phyloP scores from a whole-genome alignment of 2,113 vertebrate genomes.

The Hippocampus mohnikei region DNA sequence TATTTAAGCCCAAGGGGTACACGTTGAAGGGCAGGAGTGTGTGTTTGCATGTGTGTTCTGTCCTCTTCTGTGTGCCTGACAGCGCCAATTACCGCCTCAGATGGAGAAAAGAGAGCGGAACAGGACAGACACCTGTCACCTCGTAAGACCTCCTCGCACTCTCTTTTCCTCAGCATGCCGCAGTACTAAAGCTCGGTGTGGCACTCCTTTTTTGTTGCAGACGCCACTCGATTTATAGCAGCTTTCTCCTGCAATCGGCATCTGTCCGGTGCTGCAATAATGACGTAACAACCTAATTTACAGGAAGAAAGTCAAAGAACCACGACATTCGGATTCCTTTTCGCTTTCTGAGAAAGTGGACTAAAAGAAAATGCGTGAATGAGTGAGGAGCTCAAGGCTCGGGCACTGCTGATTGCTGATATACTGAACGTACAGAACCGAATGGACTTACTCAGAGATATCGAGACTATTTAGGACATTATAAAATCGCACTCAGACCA shows the following conservation, averaged over 20 bases:
- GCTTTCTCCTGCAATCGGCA: constrained; percentile 22
- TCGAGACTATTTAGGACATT: background rate
- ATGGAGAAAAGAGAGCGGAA: constrained; percentile 46
- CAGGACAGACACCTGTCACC: constrained; percentile 68
- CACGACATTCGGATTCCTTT: constrained; percentile 22
- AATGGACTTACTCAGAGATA: background rate
- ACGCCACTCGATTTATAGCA: constrained; percentile 27
- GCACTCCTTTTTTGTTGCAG: constrained; percentile 26
- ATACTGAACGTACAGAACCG: background rate
- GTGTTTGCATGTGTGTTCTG: constrained; percentile 40
- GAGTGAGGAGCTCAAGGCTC: constrained; percentile 18
- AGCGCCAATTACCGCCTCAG: constrained; percentile 69
- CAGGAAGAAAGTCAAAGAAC: constrained; percentile 36
- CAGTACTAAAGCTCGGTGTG: constrained; percentile 50
- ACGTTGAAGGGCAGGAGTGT: constrained; percentile 54
- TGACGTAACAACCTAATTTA: constrained; percentile 18
- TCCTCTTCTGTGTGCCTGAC: constrained; percentile 63
- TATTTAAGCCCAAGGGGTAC: constrained; percentile 47
- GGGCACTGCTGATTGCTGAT: constrained; percentile 3
- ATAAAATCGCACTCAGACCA: constrained; percentile 6
- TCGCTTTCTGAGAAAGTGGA: constrained; percentile 13
- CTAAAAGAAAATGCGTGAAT: constrained; percentile 21
- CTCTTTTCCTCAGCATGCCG: constrained; percentile 20
- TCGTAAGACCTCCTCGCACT: constrained; percentile 41
- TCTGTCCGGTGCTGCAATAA: constrained; percentile 1